phyloP scores from a whole-genome alignment of 2,113 vertebrate species.

The Salvelinus alpinus region DNA sequence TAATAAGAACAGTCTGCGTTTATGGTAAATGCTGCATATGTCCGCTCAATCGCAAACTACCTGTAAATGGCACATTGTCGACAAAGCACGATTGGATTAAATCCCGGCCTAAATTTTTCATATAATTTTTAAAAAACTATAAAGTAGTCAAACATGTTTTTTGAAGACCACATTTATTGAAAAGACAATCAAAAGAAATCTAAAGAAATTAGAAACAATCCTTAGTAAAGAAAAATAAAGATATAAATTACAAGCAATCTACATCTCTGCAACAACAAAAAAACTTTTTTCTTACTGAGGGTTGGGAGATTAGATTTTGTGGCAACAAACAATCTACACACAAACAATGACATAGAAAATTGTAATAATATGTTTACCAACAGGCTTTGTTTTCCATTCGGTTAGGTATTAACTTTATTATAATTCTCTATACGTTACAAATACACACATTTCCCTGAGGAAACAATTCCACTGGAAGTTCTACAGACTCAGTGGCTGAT shows the following conservation, averaged over 20 bases:
- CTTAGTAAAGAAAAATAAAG: constrained; percentile 44
- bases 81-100: too few relatives aligned
- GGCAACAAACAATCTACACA: constrained; percentile 30
- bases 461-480: constrained; percentile 58
- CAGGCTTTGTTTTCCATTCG: constrained; percentile 26
- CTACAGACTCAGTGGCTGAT: constrained; percentile 47
- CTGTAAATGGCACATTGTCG: too few relatives aligned
- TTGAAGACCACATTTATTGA: constrained; percentile 61
- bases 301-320: constrained; percentile 35
- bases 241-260: constrained; percentile 69
- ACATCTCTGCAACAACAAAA: constrained; percentile 54
- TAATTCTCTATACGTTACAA: constrained; percentile 48
- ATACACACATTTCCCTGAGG: constrained; percentile 73
- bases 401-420: constrained; percentile 45
- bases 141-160: too few relatives aligned
- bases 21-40: too few relatives aligned
- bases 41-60: too few relatives aligned
- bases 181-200: constrained; percentile 51
- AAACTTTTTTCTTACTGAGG: constrained; percentile 16
- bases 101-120: too few relatives aligned
- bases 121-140: too few relatives aligned
- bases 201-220: constrained; percentile 58
- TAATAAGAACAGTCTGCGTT: too few relatives aligned
- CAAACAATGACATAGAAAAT: constrained; percentile 24
- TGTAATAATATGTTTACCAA: constrained; percentile 35